Percentiles rank a stretch among this genome's conserved stretches.
These are phyloP conservation scores for Amblyteles armatorius DNA, from an alignment of 2,888 invertebrate genomes.

Conservation along the genomic window DNA sequence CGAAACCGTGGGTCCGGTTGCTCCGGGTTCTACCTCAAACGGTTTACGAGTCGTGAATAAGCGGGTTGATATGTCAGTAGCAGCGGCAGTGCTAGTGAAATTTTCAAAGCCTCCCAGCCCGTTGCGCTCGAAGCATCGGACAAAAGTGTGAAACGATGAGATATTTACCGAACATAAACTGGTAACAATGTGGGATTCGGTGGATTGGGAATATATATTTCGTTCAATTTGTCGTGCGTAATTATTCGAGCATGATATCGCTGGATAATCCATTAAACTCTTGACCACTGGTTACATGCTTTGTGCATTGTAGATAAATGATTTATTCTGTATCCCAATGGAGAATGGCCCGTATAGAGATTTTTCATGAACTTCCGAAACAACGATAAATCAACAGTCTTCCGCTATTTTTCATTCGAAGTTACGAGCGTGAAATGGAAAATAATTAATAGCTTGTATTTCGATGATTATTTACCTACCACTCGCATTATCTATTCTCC, in stretches of 20 bases:
- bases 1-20: not conserved
- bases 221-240: slow-evolving; percentile 18
- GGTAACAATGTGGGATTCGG: slow-evolving; percentile 13
- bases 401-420: not conserved
- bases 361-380: slow-evolving; percentile 25
- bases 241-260: slow-evolving; percentile 34
- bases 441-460: not conserved
- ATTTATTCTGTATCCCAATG: slow-evolving; percentile 15
- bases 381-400: not conserved
- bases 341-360: not conserved
- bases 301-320: slow-evolving; percentile 37
- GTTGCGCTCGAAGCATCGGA: not conserved
- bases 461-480: not conserved
- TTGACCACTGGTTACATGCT: slow-evolving; percentile 37
- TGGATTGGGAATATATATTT: not conserved
- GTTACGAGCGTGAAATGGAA: not conserved
- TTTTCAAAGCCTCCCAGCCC: slow-evolving; percentile 24
- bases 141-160: not conserved
- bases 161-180: slow-evolving; percentile 17
- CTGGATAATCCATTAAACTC: slow-evolving; percentile 25
- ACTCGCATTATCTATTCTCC: not conserved
- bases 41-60: slow-evolving; percentile 2
- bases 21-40: not conserved
- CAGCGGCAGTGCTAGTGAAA: not conserved
- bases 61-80: slow-evolving; percentile 1